Evolutionary conservation across 2,113 vertebrate genomes (phyloP), one percentile per base, ranked within the genome.

Genomic region (Solenodon paradoxus): DNA sequence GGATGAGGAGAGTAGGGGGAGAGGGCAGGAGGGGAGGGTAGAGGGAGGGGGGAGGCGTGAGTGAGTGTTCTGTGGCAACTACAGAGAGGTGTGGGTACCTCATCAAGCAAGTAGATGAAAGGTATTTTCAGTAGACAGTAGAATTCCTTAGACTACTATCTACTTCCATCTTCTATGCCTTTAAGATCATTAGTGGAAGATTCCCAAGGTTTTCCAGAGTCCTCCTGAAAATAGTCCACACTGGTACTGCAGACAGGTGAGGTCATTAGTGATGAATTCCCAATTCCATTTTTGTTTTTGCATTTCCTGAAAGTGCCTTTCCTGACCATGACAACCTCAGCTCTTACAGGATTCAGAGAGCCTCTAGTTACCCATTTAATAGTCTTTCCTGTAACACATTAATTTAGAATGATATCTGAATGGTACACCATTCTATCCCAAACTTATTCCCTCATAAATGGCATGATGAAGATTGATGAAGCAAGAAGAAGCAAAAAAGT

Each of bases 331-430:
- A 92, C 47, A 80, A 19, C 22, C 19, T 88, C 40, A 1, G 38
- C 22, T 17, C 35, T 78, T 57, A 69, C 20, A 28, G 38, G 32
- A 9, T 59, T 77, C 64, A 22, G 3, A 49, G 80, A 84, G 4
- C n/a, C 32, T 81, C 66, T 38, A 47, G 13, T 71, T 89, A 77
- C 9, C 30, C 64, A 35, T 77, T 57, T 64, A 77, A 77, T 86
- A 53, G 0, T 51, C 24, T 71, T 86, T 59, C 6, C 26, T 32
- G 3, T 24, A 11, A 45, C 53, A 35, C 51, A 86, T 11, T 59
- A 45, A 80, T 71, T 28, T 40, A 55, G 10, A 71, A 68, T 86
- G 35, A 78, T 11, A 17, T 74, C 28, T 35, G 1, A 61, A 55
- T 84, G 38, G 26, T 13, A 75, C 5, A 69, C 5, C 53, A 45